These are phyloP conservation scores for Drosophila siamana DNA, from an alignment of 2,888 invertebrate species.

Conservation along the genomic window DNA sequence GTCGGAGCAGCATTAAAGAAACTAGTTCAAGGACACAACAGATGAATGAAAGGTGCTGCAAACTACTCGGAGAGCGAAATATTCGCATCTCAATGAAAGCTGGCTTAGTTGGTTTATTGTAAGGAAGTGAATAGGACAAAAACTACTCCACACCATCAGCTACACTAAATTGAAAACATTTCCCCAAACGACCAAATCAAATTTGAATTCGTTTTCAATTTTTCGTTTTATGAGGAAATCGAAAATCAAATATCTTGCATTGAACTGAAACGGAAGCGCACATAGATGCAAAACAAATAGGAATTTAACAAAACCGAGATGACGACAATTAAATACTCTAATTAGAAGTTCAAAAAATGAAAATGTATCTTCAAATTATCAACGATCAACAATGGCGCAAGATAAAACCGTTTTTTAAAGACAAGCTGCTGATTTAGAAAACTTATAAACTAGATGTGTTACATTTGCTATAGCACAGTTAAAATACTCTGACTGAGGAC, in stretches of 20 bases:
- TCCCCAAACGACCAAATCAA: constrained; percentile 3
- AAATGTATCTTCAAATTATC: too few species aligned
- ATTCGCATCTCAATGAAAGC: not conserved
- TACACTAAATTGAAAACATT: constrained; percentile 17
- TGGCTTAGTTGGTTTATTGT: too few species aligned
- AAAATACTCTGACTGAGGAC: constrained; percentile 16
- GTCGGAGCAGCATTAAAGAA: constrained; percentile 18
- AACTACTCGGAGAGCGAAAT: not conserved
- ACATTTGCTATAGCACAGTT: not conserved
- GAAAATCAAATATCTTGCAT: constrained; percentile 64
- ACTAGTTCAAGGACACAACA: constrained; percentile 49
- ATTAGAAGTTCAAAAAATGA: too few species aligned
- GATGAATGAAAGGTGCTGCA: not conserved
- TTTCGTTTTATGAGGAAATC: constrained; percentile 38
- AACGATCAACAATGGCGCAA: too few species aligned
- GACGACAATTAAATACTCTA: constrained; percentile 32
- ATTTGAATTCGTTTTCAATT: constrained; percentile 24
- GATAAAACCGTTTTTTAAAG: not conserved
- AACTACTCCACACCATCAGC: not conserved
- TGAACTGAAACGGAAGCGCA: constrained; percentile 26
- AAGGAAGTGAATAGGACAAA: too few species aligned
- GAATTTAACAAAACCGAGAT: not conserved
- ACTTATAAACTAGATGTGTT: not conserved
- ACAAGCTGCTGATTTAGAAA: not conserved
- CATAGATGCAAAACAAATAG: constrained; percentile 7